Percentiles rank a stretch among this genome's conserved stretches.
phyloP scores from a whole-genome alignment of 2,113 vertebrate species.

The Siniperca knerii region DNA sequence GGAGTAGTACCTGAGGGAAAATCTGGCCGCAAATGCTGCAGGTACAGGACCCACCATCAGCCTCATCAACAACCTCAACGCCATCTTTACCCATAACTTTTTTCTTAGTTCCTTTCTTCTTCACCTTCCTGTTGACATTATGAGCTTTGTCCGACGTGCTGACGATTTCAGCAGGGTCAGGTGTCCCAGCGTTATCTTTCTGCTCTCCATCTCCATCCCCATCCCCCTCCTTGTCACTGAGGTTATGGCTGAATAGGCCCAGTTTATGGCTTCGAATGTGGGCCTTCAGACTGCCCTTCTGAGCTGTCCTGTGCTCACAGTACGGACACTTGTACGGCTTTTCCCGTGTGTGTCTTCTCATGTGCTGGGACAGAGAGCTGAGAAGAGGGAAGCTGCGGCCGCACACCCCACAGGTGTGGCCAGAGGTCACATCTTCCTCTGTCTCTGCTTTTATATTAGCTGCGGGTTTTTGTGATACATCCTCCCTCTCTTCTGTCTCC shows the following conservation, averaged over 20 bases:
- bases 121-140: constrained; percentile 84
- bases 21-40: constrained; percentile 93
- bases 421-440: constrained; percentile 84
- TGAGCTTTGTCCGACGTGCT: constrained; percentile 88
- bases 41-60: constrained; percentile 84
- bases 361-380: constrained; percentile 97
- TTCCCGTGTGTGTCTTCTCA: constrained; percentile 96
- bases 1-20: constrained; percentile 93
- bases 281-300: constrained; percentile 96
- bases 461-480: constrained; percentile 69
- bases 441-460: constrained; percentile 72
- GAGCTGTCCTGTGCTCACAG: constrained; percentile 96
- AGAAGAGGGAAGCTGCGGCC: constrained; percentile 96
- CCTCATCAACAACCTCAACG: constrained; percentile 69
- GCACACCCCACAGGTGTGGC: constrained; percentile 94
- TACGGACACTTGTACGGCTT: constrained; percentile 99
- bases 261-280: constrained; percentile 96
- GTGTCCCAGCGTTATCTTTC: constrained; percentile 81
- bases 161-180: constrained; percentile 85
- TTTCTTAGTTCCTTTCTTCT: constrained; percentile 80
- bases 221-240: constrained; percentile 83
- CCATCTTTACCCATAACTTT: constrained; percentile 60
- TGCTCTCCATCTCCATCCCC: constrained; percentile 82
- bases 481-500: constrained; percentile 86
- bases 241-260: constrained; percentile 88